phyloP scores from a whole-genome alignment of 1,140 invertebrate species.

The Thalassaphorura encarpata region DNA sequence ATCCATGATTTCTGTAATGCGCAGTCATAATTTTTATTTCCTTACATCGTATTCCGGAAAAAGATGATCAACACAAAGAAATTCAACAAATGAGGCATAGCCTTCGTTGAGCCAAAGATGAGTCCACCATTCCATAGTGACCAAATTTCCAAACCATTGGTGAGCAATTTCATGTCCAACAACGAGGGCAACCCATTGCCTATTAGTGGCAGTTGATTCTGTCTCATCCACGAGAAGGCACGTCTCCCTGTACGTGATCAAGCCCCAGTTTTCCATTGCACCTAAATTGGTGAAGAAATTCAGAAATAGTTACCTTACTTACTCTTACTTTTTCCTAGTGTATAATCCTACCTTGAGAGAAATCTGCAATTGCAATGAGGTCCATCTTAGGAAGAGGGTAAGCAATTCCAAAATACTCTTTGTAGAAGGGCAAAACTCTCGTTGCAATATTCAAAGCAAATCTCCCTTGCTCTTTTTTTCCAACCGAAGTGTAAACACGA shows the following conservation, averaged over 20 bases:
- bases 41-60: constrained; percentile 91
- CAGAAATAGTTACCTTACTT: constrained; percentile 54
- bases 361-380: constrained; percentile 88
- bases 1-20: too few species aligned
- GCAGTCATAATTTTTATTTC: too few species aligned
- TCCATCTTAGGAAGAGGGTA: constrained; percentile 95
- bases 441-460: constrained; percentile 82
- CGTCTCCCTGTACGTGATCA: constrained; percentile 59
- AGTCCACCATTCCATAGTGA: constrained; percentile 77
- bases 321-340: constrained; percentile 44
- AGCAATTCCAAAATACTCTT: constrained; percentile 85
- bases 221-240: constrained; percentile 71
- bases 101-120: constrained; percentile 83
- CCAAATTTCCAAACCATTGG: constrained; percentile 77
- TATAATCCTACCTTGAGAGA: constrained; percentile 86
- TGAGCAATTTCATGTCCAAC: constrained; percentile 82
- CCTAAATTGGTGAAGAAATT: constrained; percentile 38
- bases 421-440: constrained; percentile 82
- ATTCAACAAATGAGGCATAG: constrained; percentile 82
- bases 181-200: constrained; percentile 77
- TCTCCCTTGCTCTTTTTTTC: constrained; percentile 80
- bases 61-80: constrained; percentile 71
- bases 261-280: constrained; percentile 76
- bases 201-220: constrained; percentile 68
- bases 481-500: constrained; percentile 82